Conservation (phyloP, 2,888 invertebrate genomes). For the Lithophane leautieri region DNA sequence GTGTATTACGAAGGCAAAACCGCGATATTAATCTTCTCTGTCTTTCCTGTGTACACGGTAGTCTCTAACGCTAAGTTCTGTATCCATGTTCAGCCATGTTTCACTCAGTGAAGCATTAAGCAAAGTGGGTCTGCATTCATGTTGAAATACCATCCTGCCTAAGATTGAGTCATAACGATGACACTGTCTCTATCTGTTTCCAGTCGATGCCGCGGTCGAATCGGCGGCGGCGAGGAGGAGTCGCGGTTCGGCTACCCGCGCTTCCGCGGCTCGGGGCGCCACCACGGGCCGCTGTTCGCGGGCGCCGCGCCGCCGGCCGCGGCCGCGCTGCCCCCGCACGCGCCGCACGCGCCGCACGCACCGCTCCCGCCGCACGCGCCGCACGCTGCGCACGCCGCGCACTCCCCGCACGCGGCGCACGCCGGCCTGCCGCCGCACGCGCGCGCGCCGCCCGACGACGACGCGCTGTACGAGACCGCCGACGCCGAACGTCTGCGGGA, state of each 20-base stretch:
- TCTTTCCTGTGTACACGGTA: not conserved
- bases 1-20: not conserved
- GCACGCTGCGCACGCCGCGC: constrained; percentile 87
- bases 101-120: not conserved
- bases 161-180: not conserved
- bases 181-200: constrained; percentile 84
- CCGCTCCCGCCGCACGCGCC: constrained; percentile 76
- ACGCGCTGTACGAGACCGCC: constrained; percentile 96
- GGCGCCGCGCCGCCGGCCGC: constrained; percentile 90
- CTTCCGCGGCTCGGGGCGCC: constrained; percentile 79
- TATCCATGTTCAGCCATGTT: not conserved
- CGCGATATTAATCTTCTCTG: not conserved
- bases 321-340: constrained; percentile 81
- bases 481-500: constrained; percentile 93
- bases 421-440: constrained; percentile 84
- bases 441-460: constrained; percentile 92
- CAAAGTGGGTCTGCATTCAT: not conserved
- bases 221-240: constrained; percentile 67
- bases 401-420: constrained; percentile 83
- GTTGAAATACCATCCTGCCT: not conserved
- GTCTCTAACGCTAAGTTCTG: not conserved
- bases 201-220: constrained; percentile 89
- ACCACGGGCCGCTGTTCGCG: constrained; percentile 61
- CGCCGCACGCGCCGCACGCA: constrained; percentile 77
- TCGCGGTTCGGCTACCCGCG: constrained; percentile 64